These are phyloP conservation scores for Formica aserva DNA, from an alignment of 2,888 invertebrate species.

Conservation along the genomic window DNA sequence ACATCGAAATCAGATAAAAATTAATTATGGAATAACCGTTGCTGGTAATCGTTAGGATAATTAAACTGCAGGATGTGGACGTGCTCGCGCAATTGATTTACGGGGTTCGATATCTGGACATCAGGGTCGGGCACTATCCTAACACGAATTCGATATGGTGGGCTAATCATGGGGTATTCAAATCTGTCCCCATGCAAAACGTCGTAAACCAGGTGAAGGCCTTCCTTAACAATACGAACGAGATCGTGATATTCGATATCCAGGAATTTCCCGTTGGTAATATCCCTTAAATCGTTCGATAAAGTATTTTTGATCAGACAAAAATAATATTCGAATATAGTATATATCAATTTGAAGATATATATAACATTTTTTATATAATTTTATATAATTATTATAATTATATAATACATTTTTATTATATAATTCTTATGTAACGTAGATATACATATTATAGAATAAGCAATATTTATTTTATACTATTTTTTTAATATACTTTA, in stretches of 20 bases:
- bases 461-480: neutral
- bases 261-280: constrained; percentile 88
- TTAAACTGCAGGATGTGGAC: constrained; percentile 86
- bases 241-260: constrained; percentile 88
- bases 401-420: neutral
- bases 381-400: neutral
- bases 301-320: neutral
- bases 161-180: constrained; percentile 87
- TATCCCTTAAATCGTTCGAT: neutral
- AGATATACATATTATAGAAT: neutral
- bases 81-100: constrained; percentile 88
- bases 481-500: neutral
- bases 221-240: constrained; percentile 88
- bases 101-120: constrained; percentile 88
- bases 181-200: constrained; percentile 86
- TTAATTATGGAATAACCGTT: constrained; percentile 51
- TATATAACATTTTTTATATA: too few species aligned
- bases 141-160: constrained; percentile 85
- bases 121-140: constrained; percentile 87
- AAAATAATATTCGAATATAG: neutral
- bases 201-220: constrained; percentile 87
- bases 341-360: too few species aligned
- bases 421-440: neutral
- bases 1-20: neutral
- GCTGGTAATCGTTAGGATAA: constrained; percentile 67